These are phyloP conservation scores for Triplophysa rosa DNA, from an alignment of 2,113 vertebrate genomes.

Conservation along the genomic window DNA sequence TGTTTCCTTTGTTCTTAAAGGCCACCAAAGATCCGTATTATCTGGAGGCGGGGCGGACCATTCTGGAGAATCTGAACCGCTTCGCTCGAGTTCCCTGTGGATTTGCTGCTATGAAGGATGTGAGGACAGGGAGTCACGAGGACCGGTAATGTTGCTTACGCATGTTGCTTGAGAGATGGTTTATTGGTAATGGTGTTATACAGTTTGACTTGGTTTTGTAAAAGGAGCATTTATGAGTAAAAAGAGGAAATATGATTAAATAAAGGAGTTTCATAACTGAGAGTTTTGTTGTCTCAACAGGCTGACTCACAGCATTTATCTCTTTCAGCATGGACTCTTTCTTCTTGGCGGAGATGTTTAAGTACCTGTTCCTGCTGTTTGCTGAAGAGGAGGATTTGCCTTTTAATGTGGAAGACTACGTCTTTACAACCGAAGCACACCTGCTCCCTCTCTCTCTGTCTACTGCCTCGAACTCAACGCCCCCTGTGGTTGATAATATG, in stretches of 20 bases:
- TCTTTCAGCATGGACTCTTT: conserved; percentile 94
- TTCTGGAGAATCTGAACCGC: conserved; percentile 97
- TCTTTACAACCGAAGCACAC: conserved; percentile 99
- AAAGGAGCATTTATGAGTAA: background rate
- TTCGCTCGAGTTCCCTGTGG: conserved; percentile 95
- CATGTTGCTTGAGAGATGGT: background rate
- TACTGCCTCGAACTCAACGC: conserved; percentile 76
- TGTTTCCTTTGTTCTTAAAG: conserved; percentile 63
- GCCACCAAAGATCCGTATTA: conserved; percentile 97
- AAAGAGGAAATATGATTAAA: background rate
- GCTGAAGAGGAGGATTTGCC: conserved; percentile 89
- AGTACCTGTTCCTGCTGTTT: conserved; percentile 95
- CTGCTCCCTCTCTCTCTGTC: conserved; percentile 94
- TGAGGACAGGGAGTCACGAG: conserved; percentile 96
- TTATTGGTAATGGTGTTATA: background rate
- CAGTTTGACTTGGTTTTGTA: background rate
- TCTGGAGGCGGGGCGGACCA: conserved; percentile 93
- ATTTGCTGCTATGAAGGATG: conserved; percentile 98
- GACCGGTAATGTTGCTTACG: conserved; percentile 79
- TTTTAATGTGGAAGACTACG: conserved; percentile 95
- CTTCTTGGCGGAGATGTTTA: conserved; percentile 99
- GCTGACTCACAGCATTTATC: conserved; percentile 1
- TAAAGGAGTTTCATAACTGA: background rate
- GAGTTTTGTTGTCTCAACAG: background rate
- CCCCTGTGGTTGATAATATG: conserved; percentile 61